A percentile compares a stretch with the other conserved stretches of the same genome.
phyloP scores from a whole-genome alignment of 2,113 vertebrate genomes.

The Gymnobelideus leadbeateri region DNA sequence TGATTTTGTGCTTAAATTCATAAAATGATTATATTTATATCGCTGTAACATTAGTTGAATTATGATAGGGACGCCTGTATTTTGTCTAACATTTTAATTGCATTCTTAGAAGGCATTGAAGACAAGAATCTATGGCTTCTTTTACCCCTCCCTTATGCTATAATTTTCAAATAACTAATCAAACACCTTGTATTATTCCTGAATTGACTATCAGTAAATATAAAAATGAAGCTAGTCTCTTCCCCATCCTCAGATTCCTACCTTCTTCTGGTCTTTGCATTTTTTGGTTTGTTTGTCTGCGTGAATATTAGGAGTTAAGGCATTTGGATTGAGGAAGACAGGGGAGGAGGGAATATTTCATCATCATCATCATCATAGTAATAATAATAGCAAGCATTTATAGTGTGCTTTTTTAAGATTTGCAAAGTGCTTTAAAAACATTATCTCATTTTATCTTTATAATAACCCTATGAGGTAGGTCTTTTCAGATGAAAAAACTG shows the following conservation, averaged over 20 bases:
- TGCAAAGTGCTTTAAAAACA: not conserved
- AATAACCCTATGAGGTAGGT: not conserved
- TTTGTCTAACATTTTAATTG: conserved; percentile 45
- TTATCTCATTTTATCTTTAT: not conserved
- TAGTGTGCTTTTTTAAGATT: not conserved
- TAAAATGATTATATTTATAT: conserved; percentile 48
- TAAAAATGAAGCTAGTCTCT: not conserved
- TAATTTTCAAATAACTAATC: conserved; percentile 11
- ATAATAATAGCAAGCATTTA: not conserved
- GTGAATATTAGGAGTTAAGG: conserved; percentile 25
- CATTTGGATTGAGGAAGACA: conserved; percentile 17
- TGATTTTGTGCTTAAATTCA: conserved; percentile 60
- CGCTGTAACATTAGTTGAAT: conserved; percentile 3
- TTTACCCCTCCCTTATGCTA: not conserved
- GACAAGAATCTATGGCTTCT: not conserved
- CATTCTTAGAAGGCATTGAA: conserved; percentile 10
- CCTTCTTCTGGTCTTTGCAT: not conserved
- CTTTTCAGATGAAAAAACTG: not conserved
- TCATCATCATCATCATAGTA: not conserved
- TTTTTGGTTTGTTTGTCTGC: conserved; percentile 37
- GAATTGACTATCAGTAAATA: conserved; percentile 36
- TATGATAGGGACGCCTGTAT: not conserved
- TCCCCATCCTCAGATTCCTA: not conserved
- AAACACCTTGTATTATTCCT: conserved; percentile 23
- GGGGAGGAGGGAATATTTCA: not conserved